These are phyloP conservation scores for Anthonomus grandis DNA, from an alignment of 1,140 invertebrate species.

Conservation along the genomic window DNA sequence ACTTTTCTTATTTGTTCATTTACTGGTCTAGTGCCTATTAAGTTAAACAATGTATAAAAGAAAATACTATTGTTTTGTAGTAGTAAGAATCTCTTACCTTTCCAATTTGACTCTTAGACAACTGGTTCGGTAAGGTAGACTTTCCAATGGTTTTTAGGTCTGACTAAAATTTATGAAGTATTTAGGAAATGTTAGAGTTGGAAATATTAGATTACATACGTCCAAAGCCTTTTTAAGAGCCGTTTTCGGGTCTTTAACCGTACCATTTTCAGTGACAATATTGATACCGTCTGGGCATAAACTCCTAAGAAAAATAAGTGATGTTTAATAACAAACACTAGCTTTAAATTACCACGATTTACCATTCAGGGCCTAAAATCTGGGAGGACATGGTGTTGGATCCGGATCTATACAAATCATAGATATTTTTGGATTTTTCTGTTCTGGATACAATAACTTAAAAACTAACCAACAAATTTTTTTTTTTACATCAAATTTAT, in stretches of 20 bases:
- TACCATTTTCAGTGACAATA: constrained; percentile 62
- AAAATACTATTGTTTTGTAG: too few relatives aligned
- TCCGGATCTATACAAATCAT: constrained; percentile 4
- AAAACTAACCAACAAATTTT: too few relatives aligned
- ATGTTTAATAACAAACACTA: background rate
- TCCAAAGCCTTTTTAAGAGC: constrained; percentile 67
- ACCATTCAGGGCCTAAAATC: constrained; percentile 34
- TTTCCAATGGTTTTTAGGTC: constrained; percentile 77
- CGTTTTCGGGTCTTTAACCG: constrained; percentile 58
- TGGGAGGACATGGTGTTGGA: constrained; percentile 2
- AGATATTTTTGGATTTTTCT: constrained; percentile 23
- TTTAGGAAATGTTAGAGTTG: constrained; percentile 8
- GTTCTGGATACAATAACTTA: too few relatives aligned
- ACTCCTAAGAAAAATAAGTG: constrained; percentile 56
- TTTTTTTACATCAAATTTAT: too few relatives aligned
- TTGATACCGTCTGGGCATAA: constrained; percentile 65
- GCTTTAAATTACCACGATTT: background rate
- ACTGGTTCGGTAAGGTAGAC: constrained; percentile 56
- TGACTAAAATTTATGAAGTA: constrained; percentile 61
- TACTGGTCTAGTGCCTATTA: too few relatives aligned
- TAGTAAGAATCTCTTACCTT: too few relatives aligned
- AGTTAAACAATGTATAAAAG: constrained; percentile 22
- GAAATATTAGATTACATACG: constrained; percentile 53
- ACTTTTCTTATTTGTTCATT: too few relatives aligned
- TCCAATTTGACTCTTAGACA: constrained; percentile 49